Evolutionary conservation across 2,888 invertebrate genomes (phyloP), one percentile per base, ranked within the genome.

Genomic region (Eupithecia dodoneata): DNA sequence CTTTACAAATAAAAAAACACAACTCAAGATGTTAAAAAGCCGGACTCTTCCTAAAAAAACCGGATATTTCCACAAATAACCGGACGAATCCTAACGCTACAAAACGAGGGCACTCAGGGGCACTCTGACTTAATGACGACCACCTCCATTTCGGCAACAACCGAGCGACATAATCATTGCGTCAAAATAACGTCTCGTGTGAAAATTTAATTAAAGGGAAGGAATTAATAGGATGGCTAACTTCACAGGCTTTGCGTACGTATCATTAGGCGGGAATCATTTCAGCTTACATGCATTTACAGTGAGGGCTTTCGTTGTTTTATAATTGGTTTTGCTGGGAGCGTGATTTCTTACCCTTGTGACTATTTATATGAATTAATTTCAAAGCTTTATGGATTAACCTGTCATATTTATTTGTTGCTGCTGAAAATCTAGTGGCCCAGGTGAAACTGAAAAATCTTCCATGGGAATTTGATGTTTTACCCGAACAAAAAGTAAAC

Each of bases 31-130:
- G n/a, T 3, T 18, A 6, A 52, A 52, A 52, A n/a, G 52, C 7
- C 52, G 52, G 52, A 52, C 15, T n/a, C 15, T 52, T 52, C 52
- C 6, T 5, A 7, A 0, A 63, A 13, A 30, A 63, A n/a, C 30
- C 30, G 30, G 63, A 30, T 4, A 18, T 63, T 30, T 63, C 30
- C 63, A 30, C 2, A 63, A 59, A 69, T 42, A 70, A 45, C 18
- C 70, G 45, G 47, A 45, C 6, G n/a, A 47, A 5, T n/a, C 18
- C 18, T 12, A 70, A 47, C 74, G 18, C 71, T 67, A 71, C 79
- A 92, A 30, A 92, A 92, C 88, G 91, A 92, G 91, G 91, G 91
- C 92, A 93, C 92, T 93, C 88, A 91, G 92, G 92, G 91, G 91
- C 91, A 93, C 92, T 93, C 90, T 85, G 88, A 85, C 89, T 91